Evolutionary conservation across 64 coral and sea anemone species (phyloP), one percentile per base, ranked within the genome.

Genomic region (Dendronephthya gigantea): DNA sequence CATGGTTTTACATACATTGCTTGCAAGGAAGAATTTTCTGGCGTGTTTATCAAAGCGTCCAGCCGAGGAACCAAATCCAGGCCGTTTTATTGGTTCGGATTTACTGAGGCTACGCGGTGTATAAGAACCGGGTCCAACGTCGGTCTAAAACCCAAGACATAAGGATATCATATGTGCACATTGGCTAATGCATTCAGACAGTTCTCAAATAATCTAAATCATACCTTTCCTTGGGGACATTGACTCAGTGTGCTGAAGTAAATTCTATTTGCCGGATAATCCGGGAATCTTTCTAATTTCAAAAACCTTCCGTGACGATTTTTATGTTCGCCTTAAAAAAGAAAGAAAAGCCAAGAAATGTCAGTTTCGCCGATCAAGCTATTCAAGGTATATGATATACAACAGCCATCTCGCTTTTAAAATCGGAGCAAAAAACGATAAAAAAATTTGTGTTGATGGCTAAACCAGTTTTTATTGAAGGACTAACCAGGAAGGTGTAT

Each of bases 221-320:
- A 35, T 87, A 98, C 95, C 92, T 90, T 87, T 3, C 89, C 88
- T 66, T 92, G 91, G 0, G 95, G 95, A 85, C 85, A 98, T 47
- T 98, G 95, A 47, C 95, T 93, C 5, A 98, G 45, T 25, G 95
- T 93, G 34, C 92, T 91, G 70, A 92, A 98, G 82, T 98, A 98
- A 51, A 98, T 93, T 70, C 95, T 98, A 23, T 98, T 90, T 41
- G 87, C 93, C 19, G 95, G 95, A 35, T 86, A 81, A 43, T 83
- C 82, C 0, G 90, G 95, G 51, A 98, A 93, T 39, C 95, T 89
- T 41, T 93, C 82, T 5, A 98, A 87, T 83, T 98, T 93, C 25
- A 98, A 68, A 75, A 98, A 98, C 40, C 84, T 90, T 32, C 95
- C 95, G 40, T 98, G 95, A 7, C 88, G 86, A 29, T 40, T 69